These are phyloP conservation scores for Lycaon pictus DNA, from an alignment of 2,113 vertebrate species.

Conservation along the genomic window DNA sequence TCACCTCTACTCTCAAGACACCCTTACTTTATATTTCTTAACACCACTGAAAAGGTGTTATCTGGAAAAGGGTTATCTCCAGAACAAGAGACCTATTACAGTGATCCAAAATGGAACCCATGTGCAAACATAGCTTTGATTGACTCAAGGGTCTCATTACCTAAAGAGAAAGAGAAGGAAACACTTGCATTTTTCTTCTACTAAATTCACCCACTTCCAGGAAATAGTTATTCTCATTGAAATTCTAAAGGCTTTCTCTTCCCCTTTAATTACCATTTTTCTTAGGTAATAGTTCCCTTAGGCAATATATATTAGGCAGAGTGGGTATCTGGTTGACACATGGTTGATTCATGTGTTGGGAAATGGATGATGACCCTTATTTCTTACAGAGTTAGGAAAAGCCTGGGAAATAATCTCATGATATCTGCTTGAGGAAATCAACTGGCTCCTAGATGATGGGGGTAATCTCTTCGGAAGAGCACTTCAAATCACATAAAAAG, in stretches of 20 bases:
- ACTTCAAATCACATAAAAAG: neutral
- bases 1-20: neutral
- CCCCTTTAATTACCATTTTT: neutral
- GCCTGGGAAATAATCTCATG: neutral
- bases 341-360: neutral
- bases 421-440: neutral
- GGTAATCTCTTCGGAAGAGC: neutral
- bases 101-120: conserved; percentile 52
- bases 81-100: conserved; percentile 67
- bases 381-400: neutral
- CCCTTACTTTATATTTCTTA: conserved; percentile 79
- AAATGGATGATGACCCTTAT: neutral
- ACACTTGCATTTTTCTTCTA: conserved; percentile 58
- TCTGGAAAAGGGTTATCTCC: neutral
- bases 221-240: conserved; percentile 79
- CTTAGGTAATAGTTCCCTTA: neutral
- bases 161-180: conserved; percentile 59
- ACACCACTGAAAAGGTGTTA: conserved; percentile 55
- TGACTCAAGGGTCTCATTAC: conserved; percentile 67
- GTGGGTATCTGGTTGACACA: neutral
- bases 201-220: conserved; percentile 69
- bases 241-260: neutral
- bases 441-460: neutral
- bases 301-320: neutral
- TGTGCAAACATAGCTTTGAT: conserved; percentile 66